A percentile compares a stretch with the other conserved stretches of the same genome.
phyloP scores from a whole-genome alignment of 2,113 vertebrate genomes.

The Elaphurus davidianus region DNA sequence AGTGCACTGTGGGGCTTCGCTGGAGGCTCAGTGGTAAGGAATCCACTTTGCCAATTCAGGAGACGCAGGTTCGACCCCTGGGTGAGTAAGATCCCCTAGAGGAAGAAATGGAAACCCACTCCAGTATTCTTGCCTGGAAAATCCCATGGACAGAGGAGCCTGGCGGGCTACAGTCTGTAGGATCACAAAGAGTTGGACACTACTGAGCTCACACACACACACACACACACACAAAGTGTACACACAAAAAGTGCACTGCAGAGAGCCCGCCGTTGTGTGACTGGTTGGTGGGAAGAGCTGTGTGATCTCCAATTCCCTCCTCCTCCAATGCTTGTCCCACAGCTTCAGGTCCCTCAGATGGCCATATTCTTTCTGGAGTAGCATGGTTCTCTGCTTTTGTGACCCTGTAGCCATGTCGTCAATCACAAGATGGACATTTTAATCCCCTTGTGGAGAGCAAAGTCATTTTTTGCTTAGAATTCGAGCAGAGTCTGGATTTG shows the following conservation, averaged over 20 bases:
- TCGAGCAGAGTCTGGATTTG: not conserved
- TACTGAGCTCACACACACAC: not conserved
- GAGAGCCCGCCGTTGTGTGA: not conserved
- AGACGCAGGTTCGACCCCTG: not conserved
- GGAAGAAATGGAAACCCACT: not conserved
- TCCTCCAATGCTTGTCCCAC: rapidly evolving
- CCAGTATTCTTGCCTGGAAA: not conserved
- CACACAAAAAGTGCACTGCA: not conserved
- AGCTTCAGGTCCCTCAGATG: not conserved
- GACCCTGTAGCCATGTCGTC: not conserved
- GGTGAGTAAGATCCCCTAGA: not conserved
- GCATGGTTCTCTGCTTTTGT: not conserved
- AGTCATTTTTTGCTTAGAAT: not conserved
- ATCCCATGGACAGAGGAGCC: not conserved
- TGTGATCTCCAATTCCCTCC: not conserved
- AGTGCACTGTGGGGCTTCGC: not conserved
- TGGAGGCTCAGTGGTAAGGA: not conserved
- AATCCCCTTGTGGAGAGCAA: not conserved
- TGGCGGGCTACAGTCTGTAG: not conserved
- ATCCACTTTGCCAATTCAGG: not conserved
- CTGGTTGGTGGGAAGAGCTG: not conserved
- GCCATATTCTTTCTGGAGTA: not conserved
- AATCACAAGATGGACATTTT: not conserved
- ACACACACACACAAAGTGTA: no score
- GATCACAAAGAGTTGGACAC: not conserved